Base-by-base conservation (phyloP, 2,113 vertebrate genomes). In the Dendrocopos noguchii region DNA sequence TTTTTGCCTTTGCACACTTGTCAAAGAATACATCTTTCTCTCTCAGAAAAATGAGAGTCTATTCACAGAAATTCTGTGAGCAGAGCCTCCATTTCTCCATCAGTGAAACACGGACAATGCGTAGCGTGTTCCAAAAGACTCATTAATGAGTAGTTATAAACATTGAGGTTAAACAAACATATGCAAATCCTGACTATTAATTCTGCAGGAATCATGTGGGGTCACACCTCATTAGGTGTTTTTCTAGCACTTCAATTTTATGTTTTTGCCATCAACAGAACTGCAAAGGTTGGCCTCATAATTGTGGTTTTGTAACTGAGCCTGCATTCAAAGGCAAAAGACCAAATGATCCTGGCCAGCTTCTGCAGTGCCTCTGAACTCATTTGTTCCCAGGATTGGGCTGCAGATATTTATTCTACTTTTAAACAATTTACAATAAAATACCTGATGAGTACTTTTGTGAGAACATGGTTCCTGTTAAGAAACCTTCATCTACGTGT, bases 1-100 rank as follows among this genome's bases (percentile, higher is more conserved):
- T 84, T 71, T 15, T 5, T 15, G 36, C 75, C 55, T 84, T 95
- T 94, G 82, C 94, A 95, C 84, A 78, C 91, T 96, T 91, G 89
- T 94, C 89, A 94, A 80, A 92, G 88, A 91, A 79, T 50, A 46
- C 84, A 70, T 83, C 93, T 92, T 91, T 84, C 91, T 70, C 71
- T 87, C 65, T 83, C 83, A 59, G 84, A 77, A 85, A 80, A 91
- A 93, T 7, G 0, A 85, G 44, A 87, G 14, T 47, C 63, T 95
- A 65, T 89, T 88, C 94, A 92, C 64, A 91, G 89, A 71, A 83
- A 80, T 78, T 44, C 68, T 80, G 72, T 2, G 7, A 92, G 87
- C 47, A 65, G 12, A 90, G 29, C 33, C 57, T 95, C 36, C 18
- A 16, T 91, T 78, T 90, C 87, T 46, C 93, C 72, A n/a, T 56